Base-by-base conservation (phyloP, 2,888 invertebrate genomes). In the Mythimna albipuncta region DNA sequence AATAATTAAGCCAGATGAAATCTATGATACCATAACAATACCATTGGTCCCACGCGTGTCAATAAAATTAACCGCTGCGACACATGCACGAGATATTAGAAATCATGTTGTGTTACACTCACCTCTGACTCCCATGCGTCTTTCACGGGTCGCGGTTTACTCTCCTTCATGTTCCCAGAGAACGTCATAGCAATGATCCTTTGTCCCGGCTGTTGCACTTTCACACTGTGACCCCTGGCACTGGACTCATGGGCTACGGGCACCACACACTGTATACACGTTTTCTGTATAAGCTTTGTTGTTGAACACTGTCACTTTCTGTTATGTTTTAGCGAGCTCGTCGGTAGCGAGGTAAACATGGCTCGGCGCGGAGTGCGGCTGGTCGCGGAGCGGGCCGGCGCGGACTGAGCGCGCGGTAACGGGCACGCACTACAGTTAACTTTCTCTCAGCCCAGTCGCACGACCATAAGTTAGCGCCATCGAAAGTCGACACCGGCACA, bases 401-500 rank as follows among this genome's bases (percentile, higher is more conserved):
- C 78, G 77, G 87, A 90, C 91, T 90, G 91, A 89, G 86, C 84
- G 70, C 83, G 87, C 91, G 91, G 91, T 94, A 96, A 94, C 93
- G 94, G 93, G 95, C 90, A 92, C 95, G 94, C 94, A 94, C 94
- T 92, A 96, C 96, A 94, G 96, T 96, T 96, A 96, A 96, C 96
- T 96, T 96, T 96, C 96, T 96, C 96, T 93, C 91, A 87, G 86
- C 85, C 89, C 89, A 89, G 90, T 90, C 91, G 90, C 89, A 88
- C 91, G 88, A 87, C 92, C 91, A 92, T 92, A 93, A 91, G 89
- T 90, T 92, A 91, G 92, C 94, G 92, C 92, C 92, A 95, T 94
- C 95, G 95, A 95, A 96, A 96, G 96, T 95, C 91, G 90, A 89
- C 88, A 85, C 89, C 90, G 88, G 88, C 90, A 89, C 90, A 90